phyloP scores from a whole-genome alignment of 2,888 invertebrate species.

The Morpho deidamia region DNA sequence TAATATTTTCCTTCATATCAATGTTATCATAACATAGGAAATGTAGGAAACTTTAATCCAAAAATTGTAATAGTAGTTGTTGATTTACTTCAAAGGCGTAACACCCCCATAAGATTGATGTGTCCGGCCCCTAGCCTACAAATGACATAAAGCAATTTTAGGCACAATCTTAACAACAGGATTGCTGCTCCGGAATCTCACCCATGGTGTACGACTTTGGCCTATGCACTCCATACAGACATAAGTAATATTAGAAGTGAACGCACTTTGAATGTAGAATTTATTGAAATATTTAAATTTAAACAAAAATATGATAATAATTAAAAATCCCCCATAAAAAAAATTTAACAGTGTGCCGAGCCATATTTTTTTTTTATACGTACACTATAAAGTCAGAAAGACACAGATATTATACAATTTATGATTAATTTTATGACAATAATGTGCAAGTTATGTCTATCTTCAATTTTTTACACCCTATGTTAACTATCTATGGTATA shows the following conservation, averaged over 20 bases:
- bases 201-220: slow-evolving; percentile 47
- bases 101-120: slow-evolving; percentile 46
- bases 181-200: slow-evolving; percentile 59
- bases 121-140: slow-evolving; percentile 47
- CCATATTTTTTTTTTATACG: not conserved
- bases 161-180: slow-evolving; percentile 61
- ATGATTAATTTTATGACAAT: too few relatives aligned
- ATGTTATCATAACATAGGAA: too few relatives aligned
- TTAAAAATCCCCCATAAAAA: not conserved
- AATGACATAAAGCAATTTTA: slow-evolving; percentile 71
- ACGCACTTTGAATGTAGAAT: not conserved
- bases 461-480: too few relatives aligned
- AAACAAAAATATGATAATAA: not conserved
- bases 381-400: too few relatives aligned
- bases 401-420: too few relatives aligned
- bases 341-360: not conserved
- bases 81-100: slow-evolving; percentile 27
- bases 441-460: too few relatives aligned
- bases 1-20: too few relatives aligned
- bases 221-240: slow-evolving; percentile 33
- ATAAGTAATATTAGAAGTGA: slow-evolving; percentile 1
- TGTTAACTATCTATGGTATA: too few relatives aligned
- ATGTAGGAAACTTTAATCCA: not conserved
- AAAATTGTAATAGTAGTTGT: slow-evolving; percentile 16
- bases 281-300: too few relatives aligned